phyloP scores from a whole-genome alignment of 2,113 vertebrate genomes.

The Phocoena phocoena region DNA sequence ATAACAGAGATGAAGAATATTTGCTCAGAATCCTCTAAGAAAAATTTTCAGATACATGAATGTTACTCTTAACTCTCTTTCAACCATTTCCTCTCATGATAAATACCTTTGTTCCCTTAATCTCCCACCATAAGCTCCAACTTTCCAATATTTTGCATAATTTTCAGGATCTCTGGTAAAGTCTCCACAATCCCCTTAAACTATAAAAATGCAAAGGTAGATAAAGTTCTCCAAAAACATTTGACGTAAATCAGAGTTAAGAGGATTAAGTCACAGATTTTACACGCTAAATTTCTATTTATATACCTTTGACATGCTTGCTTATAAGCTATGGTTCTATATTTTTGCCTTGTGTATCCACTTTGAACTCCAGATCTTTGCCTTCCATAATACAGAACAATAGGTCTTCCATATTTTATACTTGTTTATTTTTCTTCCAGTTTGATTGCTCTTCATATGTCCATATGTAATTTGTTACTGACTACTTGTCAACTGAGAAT shows the following conservation, averaged over 20 bases:
- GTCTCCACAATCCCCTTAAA: neutral
- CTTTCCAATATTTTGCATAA: neutral
- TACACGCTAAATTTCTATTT: neutral
- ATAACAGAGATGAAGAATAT: neutral
- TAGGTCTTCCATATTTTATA: conserved; percentile 1
- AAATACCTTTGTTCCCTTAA: neutral
- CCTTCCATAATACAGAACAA: neutral
- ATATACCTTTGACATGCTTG: neutral
- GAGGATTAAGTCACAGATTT: conserved; percentile 6
- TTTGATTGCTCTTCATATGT: neutral
- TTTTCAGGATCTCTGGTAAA: neutral
- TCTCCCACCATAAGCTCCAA: neutral
- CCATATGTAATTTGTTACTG: neutral
- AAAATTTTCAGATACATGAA: neutral
- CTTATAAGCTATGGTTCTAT: neutral
- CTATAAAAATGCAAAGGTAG: neutral
- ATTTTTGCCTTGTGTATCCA: neutral
- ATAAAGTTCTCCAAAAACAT: neutral
- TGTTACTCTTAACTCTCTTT: neutral
- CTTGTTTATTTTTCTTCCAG: conserved; percentile 37
- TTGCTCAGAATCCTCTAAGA: neutral
- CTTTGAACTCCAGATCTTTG: neutral
- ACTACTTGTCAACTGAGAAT: neutral
- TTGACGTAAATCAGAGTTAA: neutral
- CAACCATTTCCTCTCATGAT: neutral